phyloP scores from a whole-genome alignment of 2,888 invertebrate species.

The Encarsia formosa region DNA sequence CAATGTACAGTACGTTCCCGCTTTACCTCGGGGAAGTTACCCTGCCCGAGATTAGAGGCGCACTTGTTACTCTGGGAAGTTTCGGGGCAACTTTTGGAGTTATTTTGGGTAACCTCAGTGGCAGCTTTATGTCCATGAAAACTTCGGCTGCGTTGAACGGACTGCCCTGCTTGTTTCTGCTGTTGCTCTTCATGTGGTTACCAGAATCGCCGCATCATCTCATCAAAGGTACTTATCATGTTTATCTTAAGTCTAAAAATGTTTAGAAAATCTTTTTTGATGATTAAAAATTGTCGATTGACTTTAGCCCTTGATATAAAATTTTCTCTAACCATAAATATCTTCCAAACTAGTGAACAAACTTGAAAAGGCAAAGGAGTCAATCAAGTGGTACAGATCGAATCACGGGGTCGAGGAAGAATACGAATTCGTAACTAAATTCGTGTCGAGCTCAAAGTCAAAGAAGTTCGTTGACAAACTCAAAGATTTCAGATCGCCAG shows the following conservation, averaged over 20 bases:
- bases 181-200: conserved; percentile 34
- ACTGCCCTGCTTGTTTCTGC: conserved; percentile 32
- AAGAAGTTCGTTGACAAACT: too few relatives aligned
- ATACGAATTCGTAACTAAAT: conserved; percentile 33
- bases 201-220: conserved; percentile 43
- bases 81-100: conserved; percentile 40
- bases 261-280: too few relatives aligned
- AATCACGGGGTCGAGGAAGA: conserved; percentile 34
- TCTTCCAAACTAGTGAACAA: too few relatives aligned
- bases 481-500: too few relatives aligned
- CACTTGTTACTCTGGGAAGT: conserved; percentile 36
- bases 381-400: conserved; percentile 22
- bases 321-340: too few relatives aligned
- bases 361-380: conserved; percentile 7
- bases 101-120: conserved; percentile 40
- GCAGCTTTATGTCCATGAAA: conserved; percentile 37
- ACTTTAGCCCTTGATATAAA: too few relatives aligned
- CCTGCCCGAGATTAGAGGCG: conserved; percentile 38
- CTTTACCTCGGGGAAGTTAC: conserved; percentile 41
- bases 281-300: too few relatives aligned
- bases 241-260: too few relatives aligned
- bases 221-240: too few relatives aligned
- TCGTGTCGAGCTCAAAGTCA: too few relatives aligned
- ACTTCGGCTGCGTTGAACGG: conserved; percentile 38
- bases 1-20: conserved; percentile 37